Conservation (phyloP, 2,888 invertebrate species). For the Sialis fuliginosa region DNA sequence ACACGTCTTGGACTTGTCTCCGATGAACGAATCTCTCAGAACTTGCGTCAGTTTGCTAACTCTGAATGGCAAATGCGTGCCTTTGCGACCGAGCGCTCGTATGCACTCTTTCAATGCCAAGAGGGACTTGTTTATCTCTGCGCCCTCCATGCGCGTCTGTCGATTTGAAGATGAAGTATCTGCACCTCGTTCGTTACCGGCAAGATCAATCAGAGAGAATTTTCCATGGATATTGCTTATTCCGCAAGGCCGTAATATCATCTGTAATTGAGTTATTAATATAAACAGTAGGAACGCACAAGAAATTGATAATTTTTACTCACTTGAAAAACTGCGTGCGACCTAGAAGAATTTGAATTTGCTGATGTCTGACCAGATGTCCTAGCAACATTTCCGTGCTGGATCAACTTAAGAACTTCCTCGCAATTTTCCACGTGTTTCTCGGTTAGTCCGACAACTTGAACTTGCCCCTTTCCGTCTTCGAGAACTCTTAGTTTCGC, state of each 20-base stretch:
- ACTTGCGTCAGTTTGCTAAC: slow-evolving; percentile 94
- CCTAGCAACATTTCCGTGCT: slow-evolving; percentile 71
- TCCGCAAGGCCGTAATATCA: slow-evolving; percentile 55
- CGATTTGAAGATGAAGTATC: slow-evolving; percentile 93
- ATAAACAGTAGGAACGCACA: too few relatives aligned
- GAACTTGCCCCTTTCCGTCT: slow-evolving; percentile 94
- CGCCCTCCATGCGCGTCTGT: slow-evolving; percentile 82
- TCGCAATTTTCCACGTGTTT: slow-evolving; percentile 77
- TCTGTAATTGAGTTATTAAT: slow-evolving; percentile 27
- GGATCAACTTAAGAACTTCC: slow-evolving; percentile 83
- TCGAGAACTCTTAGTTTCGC: slow-evolving; percentile 87
- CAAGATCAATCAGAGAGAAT: slow-evolving; percentile 94
- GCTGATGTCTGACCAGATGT: slow-evolving; percentile 97
- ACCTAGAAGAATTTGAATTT: slow-evolving; percentile 93
- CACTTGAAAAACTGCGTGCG: slow-evolving; percentile 96
- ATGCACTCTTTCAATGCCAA: slow-evolving; percentile 96
- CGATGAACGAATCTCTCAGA: slow-evolving; percentile 92
- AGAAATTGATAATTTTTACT: too few relatives aligned
- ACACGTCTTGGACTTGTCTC: slow-evolving; percentile 96
- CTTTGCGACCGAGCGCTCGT: slow-evolving; percentile 84
- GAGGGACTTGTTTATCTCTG: slow-evolving; percentile 93
- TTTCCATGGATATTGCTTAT: slow-evolving; percentile 79
- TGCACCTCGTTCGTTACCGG: slow-evolving; percentile 97
- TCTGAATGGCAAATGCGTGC: slow-evolving; percentile 91
- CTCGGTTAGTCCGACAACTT: slow-evolving; percentile 91